Conservation (phyloP, 2,113 vertebrate genomes). For the Rhinolophus sinicus region DNA sequence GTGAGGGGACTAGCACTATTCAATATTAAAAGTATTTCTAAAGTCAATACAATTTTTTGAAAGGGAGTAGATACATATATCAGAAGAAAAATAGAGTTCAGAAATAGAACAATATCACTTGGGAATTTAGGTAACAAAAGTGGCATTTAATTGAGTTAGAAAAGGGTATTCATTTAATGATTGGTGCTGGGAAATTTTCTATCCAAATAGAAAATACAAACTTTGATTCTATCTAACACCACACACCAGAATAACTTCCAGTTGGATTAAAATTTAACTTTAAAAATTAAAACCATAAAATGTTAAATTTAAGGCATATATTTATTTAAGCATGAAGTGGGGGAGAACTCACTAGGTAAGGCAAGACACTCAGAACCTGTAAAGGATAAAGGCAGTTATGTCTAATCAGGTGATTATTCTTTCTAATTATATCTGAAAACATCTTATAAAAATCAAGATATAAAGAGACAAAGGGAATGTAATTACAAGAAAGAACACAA, state of each 20-base stretch:
- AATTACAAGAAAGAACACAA: not conserved
- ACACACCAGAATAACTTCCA: conserved; percentile 7
- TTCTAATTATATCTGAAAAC: conserved; percentile 28
- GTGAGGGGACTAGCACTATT: not conserved
- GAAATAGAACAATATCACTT: conserved; percentile 6
- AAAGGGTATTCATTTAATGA: conserved; percentile 8
- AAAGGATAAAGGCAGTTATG: conserved; percentile 18
- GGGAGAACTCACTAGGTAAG: conserved; percentile 2
- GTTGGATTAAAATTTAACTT: conserved; percentile 34
- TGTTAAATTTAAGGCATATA: conserved; percentile 11
- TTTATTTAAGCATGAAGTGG: conserved; percentile 6
- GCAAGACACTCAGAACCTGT: not conserved
- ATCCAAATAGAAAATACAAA: conserved; percentile 45
- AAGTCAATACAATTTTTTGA: not conserved
- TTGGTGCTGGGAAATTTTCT: not conserved
- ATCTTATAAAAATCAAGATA: conserved; percentile 31
- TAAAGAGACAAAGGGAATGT: not conserved
- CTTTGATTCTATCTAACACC: not conserved
- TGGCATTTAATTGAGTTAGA: conserved; percentile 29
- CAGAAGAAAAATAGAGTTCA: conserved; percentile 42
- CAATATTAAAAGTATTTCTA: conserved; percentile 22
- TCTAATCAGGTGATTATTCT: conserved; percentile 1
- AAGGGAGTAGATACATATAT: not conserved
- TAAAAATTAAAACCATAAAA: not conserved
- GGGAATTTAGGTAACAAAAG: conserved; percentile 4